Percentiles rank a stretch among this genome's conserved stretches.
These are phyloP conservation scores for Cephalopholis sonnerati DNA, from an alignment of 2,113 vertebrate species.

Conservation along the genomic window DNA sequence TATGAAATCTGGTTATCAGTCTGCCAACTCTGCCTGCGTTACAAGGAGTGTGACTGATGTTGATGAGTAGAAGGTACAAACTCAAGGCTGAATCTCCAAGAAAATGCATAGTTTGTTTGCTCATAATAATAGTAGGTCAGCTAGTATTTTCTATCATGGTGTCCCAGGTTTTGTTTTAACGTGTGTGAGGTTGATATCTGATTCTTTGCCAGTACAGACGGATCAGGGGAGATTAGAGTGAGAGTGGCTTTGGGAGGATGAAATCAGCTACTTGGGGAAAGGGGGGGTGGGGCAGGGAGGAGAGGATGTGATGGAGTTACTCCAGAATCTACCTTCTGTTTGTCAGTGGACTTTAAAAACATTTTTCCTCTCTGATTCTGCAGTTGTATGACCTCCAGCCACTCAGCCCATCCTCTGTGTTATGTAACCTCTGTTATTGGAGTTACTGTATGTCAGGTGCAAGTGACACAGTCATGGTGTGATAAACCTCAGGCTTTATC, in stretches of 20 bases:
- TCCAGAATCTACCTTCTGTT: constrained; percentile 32
- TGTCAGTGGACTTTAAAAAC: constrained; percentile 17
- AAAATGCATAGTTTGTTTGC: background rate
- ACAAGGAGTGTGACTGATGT: constrained; percentile 9
- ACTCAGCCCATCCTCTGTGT: constrained; percentile 23
- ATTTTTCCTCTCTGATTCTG: constrained; percentile 10
- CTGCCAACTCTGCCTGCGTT: constrained; percentile 49
- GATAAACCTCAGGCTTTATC: constrained; percentile 3
- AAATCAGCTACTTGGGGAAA: constrained; percentile 79
- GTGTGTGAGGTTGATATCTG: constrained; percentile 69
- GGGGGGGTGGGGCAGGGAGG: constrained; percentile 30
- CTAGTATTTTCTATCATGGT: constrained; percentile 13
- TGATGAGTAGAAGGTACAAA: background rate
- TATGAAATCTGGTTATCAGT: constrained; percentile 70
- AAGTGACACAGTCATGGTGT: constrained; percentile 28
- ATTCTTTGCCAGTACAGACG: constrained; percentile 72
- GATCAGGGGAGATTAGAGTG: constrained; percentile 80
- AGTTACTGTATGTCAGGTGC: constrained; percentile 36
- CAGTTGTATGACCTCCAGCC: background rate
- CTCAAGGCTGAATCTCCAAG: background rate
- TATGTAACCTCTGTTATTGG: constrained; percentile 1
- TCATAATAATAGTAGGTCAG: background rate
- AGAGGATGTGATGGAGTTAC: constrained; percentile 40
- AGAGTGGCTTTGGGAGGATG: constrained; percentile 79
- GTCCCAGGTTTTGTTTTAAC: constrained; percentile 26